These are phyloP conservation scores for Brachionus koreanus DNA, from an alignment of 1,140 invertebrate genomes.

Conservation along the genomic window DNA sequence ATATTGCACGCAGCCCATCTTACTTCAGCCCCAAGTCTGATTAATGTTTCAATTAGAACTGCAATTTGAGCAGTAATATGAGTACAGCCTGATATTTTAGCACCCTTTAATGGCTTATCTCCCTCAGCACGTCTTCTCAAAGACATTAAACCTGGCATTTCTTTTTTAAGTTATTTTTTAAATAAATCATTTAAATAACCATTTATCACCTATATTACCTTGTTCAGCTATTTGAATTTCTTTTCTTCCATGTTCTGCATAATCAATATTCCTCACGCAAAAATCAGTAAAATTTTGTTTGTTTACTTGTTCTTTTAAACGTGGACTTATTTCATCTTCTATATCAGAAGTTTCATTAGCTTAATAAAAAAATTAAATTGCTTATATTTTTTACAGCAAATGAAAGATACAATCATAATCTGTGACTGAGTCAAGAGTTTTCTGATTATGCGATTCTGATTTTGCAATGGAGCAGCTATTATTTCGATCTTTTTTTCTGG, in stretches of 20 bases:
- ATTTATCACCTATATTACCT: constrained; percentile 62
- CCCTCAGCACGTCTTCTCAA: constrained; percentile 62
- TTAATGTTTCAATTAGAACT: constrained; percentile 86
- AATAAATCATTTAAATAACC: too few species aligned
- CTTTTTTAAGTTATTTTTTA: constrained; percentile 52
- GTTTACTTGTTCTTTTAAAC: constrained; percentile 29
- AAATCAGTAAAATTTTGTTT: constrained; percentile 71
- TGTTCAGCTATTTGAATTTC: constrained; percentile 99
- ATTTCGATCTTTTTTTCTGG: neutral
- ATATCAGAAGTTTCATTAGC: constrained; percentile 15
- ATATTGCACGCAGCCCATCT: constrained; percentile 96
- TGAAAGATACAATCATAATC: constrained; percentile 3
- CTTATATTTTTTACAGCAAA: neutral
- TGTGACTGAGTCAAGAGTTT: neutral
- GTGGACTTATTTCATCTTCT: constrained; percentile 39
- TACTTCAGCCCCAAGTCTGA: constrained; percentile 80
- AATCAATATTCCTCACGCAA: constrained; percentile 83
- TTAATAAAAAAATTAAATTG: neutral
- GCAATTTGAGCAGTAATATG: constrained; percentile 97
- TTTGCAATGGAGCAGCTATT: neutral
- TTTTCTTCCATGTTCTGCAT: constrained; percentile 83
- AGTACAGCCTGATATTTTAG: constrained; percentile 92
- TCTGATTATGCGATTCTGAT: neutral
- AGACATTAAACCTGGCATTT: constrained; percentile 97
- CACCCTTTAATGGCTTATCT: constrained; percentile 76